A percentile compares a stretch with the other conserved stretches of the same genome.
These are phyloP conservation scores for Clostera curtula DNA, from an alignment of 2,888 invertebrate genomes.

Conservation along the genomic window DNA sequence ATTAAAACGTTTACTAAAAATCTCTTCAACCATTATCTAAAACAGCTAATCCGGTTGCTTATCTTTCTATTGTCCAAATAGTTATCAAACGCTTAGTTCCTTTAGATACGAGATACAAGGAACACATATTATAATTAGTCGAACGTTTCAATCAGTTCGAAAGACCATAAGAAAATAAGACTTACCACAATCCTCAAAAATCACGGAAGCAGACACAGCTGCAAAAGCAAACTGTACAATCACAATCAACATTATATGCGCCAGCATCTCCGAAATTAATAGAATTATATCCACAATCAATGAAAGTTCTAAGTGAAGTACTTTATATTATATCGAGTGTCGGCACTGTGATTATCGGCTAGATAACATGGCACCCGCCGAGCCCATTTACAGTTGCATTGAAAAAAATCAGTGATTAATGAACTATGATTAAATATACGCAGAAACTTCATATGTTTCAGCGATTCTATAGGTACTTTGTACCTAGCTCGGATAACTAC, in stretches of 20 bases:
- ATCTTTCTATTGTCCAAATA: too few relatives aligned
- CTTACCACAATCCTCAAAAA: slow-evolving; percentile 61
- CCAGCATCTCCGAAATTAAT: slow-evolving; percentile 9
- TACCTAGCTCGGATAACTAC: too few relatives aligned
- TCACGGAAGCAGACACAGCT: slow-evolving; percentile 32
- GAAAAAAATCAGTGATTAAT: slow-evolving; percentile 22
- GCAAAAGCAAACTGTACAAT: slow-evolving; percentile 24
- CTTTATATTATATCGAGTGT: slow-evolving; percentile 16
- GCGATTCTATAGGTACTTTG: too few relatives aligned
- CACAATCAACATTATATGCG: slow-evolving; percentile 31
- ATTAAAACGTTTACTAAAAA: too few relatives aligned
- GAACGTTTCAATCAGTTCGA: too few relatives aligned
- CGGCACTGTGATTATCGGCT: slow-evolving; percentile 36
- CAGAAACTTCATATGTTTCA: too few relatives aligned
- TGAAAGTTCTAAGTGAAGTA: slow-evolving; percentile 28
- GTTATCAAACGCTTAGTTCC: too few relatives aligned
- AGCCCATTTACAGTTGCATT: slow-evolving; percentile 27
- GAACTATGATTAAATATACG: slow-evolving; percentile 24
- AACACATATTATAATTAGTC: too few relatives aligned
- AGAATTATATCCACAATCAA: slow-evolving; percentile 17
- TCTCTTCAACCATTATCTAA: too few relatives aligned
- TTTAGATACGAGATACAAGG: too few relatives aligned
- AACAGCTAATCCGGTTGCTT: too few relatives aligned
- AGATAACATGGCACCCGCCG: slow-evolving; percentile 37
- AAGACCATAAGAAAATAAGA: slow-evolving; percentile 4